A percentile compares a stretch with the other conserved stretches of the same genome.
Conservation (phyloP, 2,113 vertebrate species). For the Phyllopteryx taeniolatus region DNA sequence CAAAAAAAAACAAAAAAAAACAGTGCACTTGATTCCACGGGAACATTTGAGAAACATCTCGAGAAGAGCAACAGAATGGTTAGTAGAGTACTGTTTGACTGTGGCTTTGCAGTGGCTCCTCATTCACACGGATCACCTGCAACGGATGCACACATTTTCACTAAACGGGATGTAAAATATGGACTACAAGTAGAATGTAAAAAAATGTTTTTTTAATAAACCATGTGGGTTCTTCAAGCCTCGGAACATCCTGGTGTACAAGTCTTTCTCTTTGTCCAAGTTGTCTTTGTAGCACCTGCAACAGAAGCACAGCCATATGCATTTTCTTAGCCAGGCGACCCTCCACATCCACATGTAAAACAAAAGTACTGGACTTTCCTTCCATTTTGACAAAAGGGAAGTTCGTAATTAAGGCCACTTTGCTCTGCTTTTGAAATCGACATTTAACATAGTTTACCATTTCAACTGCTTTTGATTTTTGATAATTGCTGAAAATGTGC, state of each 20-base stretch:
- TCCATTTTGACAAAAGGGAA: no score
- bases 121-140: neutral
- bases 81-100: no score
- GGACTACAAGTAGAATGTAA: neutral
- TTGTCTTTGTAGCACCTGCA: conserved; percentile 62
- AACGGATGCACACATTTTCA: neutral
- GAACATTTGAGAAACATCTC: neutral
- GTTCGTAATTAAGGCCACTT: no score
- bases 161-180: neutral
- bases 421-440: no score
- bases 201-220: no score
- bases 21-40: neutral
- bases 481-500: no score
- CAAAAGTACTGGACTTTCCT: no score
- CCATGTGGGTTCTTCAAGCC: conserved; percentile 16
- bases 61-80: neutral
- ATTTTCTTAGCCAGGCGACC: neutral
- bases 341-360: no score
- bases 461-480: no score
- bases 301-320: conserved; percentile 3
- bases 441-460: no score
- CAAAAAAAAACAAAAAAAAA: neutral
- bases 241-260: conserved; percentile 73
- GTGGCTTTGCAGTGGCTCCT: neutral
- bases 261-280: conserved; percentile 66